A percentile compares a stretch with the other conserved stretches of the same genome.
These are phyloP conservation scores for Pipra filicauda DNA, from an alignment of 2,113 vertebrate genomes.

Conservation along the genomic window DNA sequence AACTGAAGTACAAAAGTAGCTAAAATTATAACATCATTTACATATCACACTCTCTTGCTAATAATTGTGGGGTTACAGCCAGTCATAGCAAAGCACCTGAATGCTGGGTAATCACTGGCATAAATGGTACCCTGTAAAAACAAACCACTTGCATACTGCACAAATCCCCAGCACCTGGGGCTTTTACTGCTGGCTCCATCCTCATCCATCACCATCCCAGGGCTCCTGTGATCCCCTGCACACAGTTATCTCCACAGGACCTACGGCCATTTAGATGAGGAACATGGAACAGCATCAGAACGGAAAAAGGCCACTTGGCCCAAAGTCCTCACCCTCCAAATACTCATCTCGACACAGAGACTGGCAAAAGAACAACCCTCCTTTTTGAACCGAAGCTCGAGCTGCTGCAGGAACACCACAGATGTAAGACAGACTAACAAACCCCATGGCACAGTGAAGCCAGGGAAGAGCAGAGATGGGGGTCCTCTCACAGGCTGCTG, in stretches of 20 bases:
- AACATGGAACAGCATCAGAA: background rate
- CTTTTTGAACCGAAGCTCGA: background rate
- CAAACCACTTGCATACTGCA: background rate
- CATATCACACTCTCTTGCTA: background rate
- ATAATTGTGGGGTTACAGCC: background rate
- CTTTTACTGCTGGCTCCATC: background rate
- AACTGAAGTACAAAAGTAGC: background rate
- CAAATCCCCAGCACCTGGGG: background rate
- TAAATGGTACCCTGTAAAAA: background rate
- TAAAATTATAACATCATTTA: background rate
- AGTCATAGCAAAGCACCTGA: background rate
- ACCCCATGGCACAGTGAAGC: background rate
- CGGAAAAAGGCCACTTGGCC: background rate
- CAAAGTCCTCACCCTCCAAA: background rate
- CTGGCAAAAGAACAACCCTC: background rate
- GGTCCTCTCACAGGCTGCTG: background rate
- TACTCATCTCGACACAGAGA: background rate
- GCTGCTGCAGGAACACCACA: background rate
- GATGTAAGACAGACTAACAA: background rate
- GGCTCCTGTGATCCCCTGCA: background rate
- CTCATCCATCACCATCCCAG: background rate
- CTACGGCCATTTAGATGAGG: background rate
- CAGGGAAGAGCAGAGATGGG: background rate
- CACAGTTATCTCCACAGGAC: conserved; percentile 15
- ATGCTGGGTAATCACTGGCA: background rate